Evolutionary conservation across 2,888 invertebrate species (phyloP), one percentile per base, ranked within the genome.

Genomic region (Pandemis heparana): DNA sequence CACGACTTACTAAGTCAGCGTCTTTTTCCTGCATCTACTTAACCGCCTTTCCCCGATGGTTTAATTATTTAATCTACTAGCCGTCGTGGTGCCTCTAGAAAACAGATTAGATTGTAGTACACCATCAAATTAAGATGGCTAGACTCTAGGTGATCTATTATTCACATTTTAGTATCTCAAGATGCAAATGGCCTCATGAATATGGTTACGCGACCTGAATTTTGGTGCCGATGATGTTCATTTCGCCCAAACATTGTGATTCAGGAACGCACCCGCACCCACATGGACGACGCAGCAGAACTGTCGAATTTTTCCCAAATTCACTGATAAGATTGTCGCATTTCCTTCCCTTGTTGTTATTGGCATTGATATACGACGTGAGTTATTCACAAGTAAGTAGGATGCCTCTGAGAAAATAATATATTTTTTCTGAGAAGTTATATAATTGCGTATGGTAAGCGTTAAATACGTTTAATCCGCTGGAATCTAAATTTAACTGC

Each of bases 401-500:
- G n/a, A 61, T 43, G 32, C 9, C 32, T 56, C 10, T 32, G 32
- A 63, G 23, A 48, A 14, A 7, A 14, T 39, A 23, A 61, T 43
- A 12, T 43, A 12, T 43, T 43, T 43, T 43, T 12, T 43, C 43
- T 43, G 12, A 43, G 43, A 43, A 12, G 3, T 43, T 43, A 43
- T 43, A 43, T 43, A 43, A 43, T 43, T 43, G 10, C 12, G 43
- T 12, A 43, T 43, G 12, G 43, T 43, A 12, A 43, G 71, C 53
- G 67, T 38, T 43, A 41, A 71, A 67, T 67, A 71, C 23, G 12
- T 51, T 41, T 65, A 60, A 46, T 43, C 38, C 18, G 62, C 62
- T 68, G 72, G 67, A 72, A 63, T 68, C 72, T 72, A 72, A 67
- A 67, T 56, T 67, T 72, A 72, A 18, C 38, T 46, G 46, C 56